Evolutionary conservation across 2,113 vertebrate species (phyloP), one percentile per base, ranked within the genome.

Genomic region (Limanda limanda): DNA sequence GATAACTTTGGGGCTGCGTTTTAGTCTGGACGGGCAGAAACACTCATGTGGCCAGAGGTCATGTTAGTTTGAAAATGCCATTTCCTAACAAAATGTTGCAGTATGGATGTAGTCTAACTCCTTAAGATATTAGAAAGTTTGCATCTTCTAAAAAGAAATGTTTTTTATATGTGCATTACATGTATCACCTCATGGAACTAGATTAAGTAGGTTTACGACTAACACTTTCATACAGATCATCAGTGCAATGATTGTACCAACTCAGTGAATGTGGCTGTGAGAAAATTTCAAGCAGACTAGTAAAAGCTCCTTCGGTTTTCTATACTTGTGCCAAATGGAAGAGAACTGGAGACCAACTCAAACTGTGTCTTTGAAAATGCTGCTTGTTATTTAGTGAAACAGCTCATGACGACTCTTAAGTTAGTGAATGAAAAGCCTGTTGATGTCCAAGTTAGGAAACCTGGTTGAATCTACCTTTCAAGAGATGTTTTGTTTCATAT

Each of bases 321-420:
- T 76, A 15, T 10, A n/a, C 27, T 20, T n/a, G 58, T 87, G 86
- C 88, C 88, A 86, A 86, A 89, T 45, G 68, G 21, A 40, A 17
- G 42, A 68, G 74, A 77, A 62, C 0, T 48, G 31, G 45, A 70
- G 61, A 76, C 71, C 81, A 66, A 40, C 47, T 74, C 82, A 82
- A 71, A 78, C 82, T 74, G 79, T 83, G 83, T 77, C 64, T 37
- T 62, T 75, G 24, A 64, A 68, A 23, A 25, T 62, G 27, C 54
- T 27, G 23, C 42, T 37, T n/a, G 17, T 27, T 54, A 7, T 3
- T 59, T 37, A 9, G 24, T 12, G 14, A 37, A 70, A 60, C 25
- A 40, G 65, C 60, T 75, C 58, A 47, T 21, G 15, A 27, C 40
- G 37, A 60, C 42, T 40, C 20, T 17, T 15, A 21, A n/a, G 42